Base-by-base conservation (phyloP, 2,113 vertebrate species). In the Prinia subflava region DNA sequence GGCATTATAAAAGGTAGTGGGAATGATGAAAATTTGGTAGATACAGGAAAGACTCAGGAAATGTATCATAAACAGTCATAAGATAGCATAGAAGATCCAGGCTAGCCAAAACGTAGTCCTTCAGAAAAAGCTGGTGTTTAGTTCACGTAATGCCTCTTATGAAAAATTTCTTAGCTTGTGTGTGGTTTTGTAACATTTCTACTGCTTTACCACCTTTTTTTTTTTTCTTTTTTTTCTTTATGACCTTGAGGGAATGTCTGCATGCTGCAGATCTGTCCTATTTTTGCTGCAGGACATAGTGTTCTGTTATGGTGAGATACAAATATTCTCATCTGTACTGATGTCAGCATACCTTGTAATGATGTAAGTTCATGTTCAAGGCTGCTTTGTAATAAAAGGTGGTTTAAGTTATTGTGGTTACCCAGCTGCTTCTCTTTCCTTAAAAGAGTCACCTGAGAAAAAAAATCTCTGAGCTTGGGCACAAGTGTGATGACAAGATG, bases 141-240 rank as follows among this genome's bases (percentile, higher is more conserved):
- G 19, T 83, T 91, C 22, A 55, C 0, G 0, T 52, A 49, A 56
- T 27, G 15, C 16, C 17, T 82, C 49, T 63, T 64, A n/a, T 1
- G 5, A 80, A 74, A 89, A 7, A 24, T 41, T 69, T 55, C 15
- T 63, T 83, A 24, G 23, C 25, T 49, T 35, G 4, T 57, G 25
- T 65, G 23, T n/a, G n/a, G n/a, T 1, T 20, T 92, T 90, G 65
- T 35, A 88, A 24, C 46, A 42, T 60, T 92, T 80, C 8, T 30
- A 14, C 33, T 53, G 8, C 22, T 84, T 81, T 90, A 41, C 10
- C 3, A 19, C 7, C 18, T 27, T n/a, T 57, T 23, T 47, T 65
- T 28, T 23, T 17, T 18, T 37, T 37, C 35, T 22, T 52, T 55
- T 22, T 42, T 41, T 75, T 46, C 68, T 9, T 6, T 68, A n/a